Conservation (phyloP, 2,888 invertebrate species). For the Stenodema calcarata region DNA sequence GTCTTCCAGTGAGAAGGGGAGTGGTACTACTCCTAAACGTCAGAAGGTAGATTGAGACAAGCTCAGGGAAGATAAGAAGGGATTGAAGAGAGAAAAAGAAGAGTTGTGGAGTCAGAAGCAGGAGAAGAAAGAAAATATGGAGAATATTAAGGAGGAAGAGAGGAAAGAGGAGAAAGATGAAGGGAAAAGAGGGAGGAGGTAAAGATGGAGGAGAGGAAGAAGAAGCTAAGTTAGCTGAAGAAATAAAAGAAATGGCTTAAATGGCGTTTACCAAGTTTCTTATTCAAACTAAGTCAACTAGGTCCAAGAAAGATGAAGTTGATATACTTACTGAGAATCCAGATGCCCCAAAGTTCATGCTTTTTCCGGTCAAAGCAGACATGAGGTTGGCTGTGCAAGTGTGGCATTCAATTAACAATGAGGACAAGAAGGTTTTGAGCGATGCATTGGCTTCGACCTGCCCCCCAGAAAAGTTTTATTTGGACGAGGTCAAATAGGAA, state of each 20-base stretch:
- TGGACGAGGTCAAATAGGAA: constrained; percentile 68
- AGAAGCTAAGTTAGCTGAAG: constrained; percentile 53
- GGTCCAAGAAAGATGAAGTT: constrained; percentile 57
- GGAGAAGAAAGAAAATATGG: constrained; percentile 54
- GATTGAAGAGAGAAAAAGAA: constrained; percentile 70
- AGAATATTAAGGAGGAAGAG: too few species aligned
- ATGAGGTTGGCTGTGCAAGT: constrained; percentile 84
- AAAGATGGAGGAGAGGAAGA: constrained; percentile 52
- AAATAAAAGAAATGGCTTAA: constrained; percentile 47
- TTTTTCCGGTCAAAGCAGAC: constrained; percentile 76
- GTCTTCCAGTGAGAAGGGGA: background rate
- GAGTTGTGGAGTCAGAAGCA: constrained; percentile 68
- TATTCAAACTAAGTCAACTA: constrained; percentile 64
- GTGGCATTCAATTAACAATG: constrained; percentile 67
- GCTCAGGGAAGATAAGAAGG: constrained; percentile 57
- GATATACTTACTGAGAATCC: constrained; percentile 61
- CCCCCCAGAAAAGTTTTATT: constrained; percentile 64
- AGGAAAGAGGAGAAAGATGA: too few species aligned
- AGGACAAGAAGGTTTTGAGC: constrained; percentile 67
- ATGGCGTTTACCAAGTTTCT: constrained; percentile 78
- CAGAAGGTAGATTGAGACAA: constrained; percentile 50
- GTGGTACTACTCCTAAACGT: constrained; percentile 48
- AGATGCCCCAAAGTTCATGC: constrained; percentile 66
- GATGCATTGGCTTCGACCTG: constrained; percentile 63
- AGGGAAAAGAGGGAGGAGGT: too few species aligned